Conservation (phyloP, 1,140 invertebrate genomes). For the Mylabris phalerata region DNA sequence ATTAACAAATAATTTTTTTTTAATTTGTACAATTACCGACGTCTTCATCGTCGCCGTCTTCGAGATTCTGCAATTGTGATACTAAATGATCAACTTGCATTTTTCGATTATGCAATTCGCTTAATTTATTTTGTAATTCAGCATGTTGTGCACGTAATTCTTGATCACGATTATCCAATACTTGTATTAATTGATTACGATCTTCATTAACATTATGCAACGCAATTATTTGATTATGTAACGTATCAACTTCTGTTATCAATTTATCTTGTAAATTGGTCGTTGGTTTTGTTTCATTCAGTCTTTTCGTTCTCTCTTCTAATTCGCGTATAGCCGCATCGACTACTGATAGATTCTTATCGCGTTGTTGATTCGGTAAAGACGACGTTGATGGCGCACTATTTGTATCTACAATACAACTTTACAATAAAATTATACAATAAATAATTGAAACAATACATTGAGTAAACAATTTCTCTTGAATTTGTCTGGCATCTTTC, state of each 20-base stretch:
- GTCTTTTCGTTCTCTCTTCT: slow-evolving; percentile 27
- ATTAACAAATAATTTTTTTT: too few relatives aligned
- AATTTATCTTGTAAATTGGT: slow-evolving; percentile 22
- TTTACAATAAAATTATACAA: slow-evolving; percentile 1
- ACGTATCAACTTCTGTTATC: slow-evolving; percentile 26
- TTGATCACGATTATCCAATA: slow-evolving; percentile 38
- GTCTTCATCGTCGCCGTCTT: slow-evolving; percentile 34
- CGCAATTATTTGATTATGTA: slow-evolving; percentile 34
- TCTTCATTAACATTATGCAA: slow-evolving; percentile 35
- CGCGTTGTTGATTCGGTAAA: too few relatives aligned
- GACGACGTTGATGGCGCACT: too few relatives aligned
- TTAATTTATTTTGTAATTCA: slow-evolving; percentile 38
- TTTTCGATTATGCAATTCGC: slow-evolving; percentile 42
- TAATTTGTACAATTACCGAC: slow-evolving; percentile 21
- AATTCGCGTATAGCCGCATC: slow-evolving; percentile 29
- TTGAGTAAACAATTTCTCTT: slow-evolving; percentile 31
- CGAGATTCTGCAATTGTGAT: slow-evolving; percentile 35
- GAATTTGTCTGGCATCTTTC: slow-evolving; percentile 34
- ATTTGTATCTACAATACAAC: not conserved
- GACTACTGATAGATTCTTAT: slow-evolving; percentile 14
- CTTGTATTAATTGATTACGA: slow-evolving; percentile 33
- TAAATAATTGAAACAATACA: slow-evolving; percentile 6
- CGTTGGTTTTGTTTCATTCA: slow-evolving; percentile 17
- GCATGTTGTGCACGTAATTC: slow-evolving; percentile 37
- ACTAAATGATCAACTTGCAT: slow-evolving; percentile 41